Conservation (phyloP, 2,888 invertebrate genomes). For the Tortrix viridana region DNA sequence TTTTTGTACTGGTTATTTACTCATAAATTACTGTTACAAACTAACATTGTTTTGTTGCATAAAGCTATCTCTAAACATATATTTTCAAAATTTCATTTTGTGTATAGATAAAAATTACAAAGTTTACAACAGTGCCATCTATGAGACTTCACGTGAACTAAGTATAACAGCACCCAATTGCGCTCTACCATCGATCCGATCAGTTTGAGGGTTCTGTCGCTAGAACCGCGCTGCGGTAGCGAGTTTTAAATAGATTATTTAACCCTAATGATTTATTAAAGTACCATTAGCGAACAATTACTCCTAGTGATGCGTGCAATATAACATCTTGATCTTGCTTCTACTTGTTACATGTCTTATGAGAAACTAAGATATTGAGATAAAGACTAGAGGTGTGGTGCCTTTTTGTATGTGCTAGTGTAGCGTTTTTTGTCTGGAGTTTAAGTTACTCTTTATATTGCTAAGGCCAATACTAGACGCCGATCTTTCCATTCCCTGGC, state of each 20-base stretch:
- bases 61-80: no score
- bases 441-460: no score
- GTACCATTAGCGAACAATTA: background rate
- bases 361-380: no score
- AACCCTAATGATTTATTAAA: background rate
- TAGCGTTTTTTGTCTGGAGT: no score
- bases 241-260: background rate
- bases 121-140: slow-evolving; percentile 18
- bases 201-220: slow-evolving; percentile 8
- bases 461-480: no score
- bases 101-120: background rate
- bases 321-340: background rate
- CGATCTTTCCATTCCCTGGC: no score
- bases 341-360: background rate
- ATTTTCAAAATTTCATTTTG: no score
- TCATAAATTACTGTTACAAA: no score
- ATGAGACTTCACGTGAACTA: slow-evolving; percentile 13
- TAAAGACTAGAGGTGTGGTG: no score
- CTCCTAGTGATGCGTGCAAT: background rate
- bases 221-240: slow-evolving; percentile 17
- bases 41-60: no score
- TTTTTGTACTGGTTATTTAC: no score
- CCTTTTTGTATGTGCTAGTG: no score
- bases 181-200: slow-evolving; percentile 5
- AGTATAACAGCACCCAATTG: slow-evolving; percentile 2